phyloP scores from a whole-genome alignment of 2,797 vertebrate species.

The Artibeus lituratus region DNA sequence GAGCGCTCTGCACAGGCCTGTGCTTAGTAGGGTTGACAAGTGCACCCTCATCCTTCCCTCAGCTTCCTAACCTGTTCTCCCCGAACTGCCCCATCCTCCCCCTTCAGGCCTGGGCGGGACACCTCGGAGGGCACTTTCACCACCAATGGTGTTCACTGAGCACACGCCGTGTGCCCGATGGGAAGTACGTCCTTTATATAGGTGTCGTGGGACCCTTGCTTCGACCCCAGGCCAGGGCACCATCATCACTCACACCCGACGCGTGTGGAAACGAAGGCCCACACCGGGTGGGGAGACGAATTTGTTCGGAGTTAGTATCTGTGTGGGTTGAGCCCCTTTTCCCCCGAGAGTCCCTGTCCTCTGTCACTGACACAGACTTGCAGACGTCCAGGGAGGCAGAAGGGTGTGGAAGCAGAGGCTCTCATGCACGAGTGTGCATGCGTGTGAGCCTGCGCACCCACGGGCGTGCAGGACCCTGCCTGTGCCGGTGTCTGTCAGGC shows the following conservation, averaged over 20 bases:
- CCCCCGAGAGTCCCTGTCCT: background rate
- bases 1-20: background rate
- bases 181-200: accelerated
- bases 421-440: accelerated
- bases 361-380: background rate
- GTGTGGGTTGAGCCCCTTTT: background rate
- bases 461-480: background rate
- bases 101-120: background rate
- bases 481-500: background rate
- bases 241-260: background rate
- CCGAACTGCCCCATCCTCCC: background rate
- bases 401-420: background rate
- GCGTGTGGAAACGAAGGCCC: background rate
- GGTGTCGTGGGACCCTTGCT: background rate
- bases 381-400: background rate
- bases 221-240: background rate
- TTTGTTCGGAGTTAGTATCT: background rate
- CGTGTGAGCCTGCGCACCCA: background rate
- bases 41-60: background rate
- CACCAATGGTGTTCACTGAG: accelerated
- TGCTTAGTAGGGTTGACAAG: background rate
- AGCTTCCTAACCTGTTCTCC: background rate
- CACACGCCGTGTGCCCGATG: accelerated
- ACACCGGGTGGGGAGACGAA: background rate
- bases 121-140: background rate